Evolutionary conservation across 2,888 invertebrate species (phyloP).

Genomic region (Heliothis peltigera): DNA sequence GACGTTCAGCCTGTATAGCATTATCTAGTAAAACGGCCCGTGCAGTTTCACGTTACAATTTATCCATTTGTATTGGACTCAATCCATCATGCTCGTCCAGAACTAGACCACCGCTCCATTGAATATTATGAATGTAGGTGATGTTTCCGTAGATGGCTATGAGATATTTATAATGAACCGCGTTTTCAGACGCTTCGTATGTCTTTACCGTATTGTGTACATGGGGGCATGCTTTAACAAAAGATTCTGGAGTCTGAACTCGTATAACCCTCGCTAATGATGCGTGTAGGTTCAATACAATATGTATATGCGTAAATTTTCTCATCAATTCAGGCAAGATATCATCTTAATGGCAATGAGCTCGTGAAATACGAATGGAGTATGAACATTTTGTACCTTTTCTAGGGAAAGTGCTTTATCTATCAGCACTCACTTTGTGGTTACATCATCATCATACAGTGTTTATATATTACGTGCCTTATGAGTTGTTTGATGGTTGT

Average conservation of each 20-base stretch:
- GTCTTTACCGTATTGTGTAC: conserved; percentile 16
- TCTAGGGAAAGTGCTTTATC: conserved; percentile 46
- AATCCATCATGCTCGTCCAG: conserved; percentile 35
- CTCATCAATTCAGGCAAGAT: conserved; percentile 40
- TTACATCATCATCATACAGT: conserved; percentile 44
- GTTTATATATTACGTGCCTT: conserved; percentile 28
- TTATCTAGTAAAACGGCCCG: conserved; percentile 16
- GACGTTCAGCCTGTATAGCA: background rate
- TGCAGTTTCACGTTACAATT: conserved; percentile 30
- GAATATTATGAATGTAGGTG: conserved; percentile 45
- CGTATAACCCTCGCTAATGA: conserved; percentile 42
- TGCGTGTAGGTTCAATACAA: conserved; percentile 30
- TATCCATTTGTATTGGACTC: conserved; percentile 34
- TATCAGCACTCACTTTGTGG: conserved; percentile 29
- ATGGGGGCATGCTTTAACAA: conserved; percentile 28
- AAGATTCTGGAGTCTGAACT: conserved; percentile 41
- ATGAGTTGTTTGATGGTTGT: conserved; percentile 13
- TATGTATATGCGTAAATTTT: conserved; percentile 37
- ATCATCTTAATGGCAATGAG: conserved; percentile 39
- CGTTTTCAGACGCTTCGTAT: conserved; percentile 25
- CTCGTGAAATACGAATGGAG: conserved; percentile 40
- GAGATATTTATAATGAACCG: conserved; percentile 32
- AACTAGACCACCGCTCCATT: conserved; percentile 42
- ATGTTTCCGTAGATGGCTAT: conserved; percentile 47
- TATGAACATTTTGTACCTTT: conserved; percentile 21